Evolutionary conservation across 2,888 invertebrate species (phyloP).

Genomic region (Herminia tarsipennalis): DNA sequence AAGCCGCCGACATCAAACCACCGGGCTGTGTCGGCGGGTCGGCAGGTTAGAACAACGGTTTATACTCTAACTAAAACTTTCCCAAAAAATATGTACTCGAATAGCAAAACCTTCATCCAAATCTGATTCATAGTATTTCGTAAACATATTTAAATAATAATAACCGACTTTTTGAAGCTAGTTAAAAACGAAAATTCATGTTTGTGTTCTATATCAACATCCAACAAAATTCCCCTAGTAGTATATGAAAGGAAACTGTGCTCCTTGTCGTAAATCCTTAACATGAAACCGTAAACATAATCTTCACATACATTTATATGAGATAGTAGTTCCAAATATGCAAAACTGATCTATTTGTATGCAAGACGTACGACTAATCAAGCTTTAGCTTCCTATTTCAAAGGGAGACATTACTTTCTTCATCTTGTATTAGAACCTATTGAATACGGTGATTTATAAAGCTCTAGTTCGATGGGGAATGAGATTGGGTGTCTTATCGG

Average conservation of each 20-base stretch:
- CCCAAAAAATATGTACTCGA: too few species aligned
- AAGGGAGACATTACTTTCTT: constrained; percentile 24
- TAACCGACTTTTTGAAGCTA: neutral
- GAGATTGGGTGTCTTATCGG: constrained; percentile 39
- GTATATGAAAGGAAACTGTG: too few species aligned
- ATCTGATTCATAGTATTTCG: too few species aligned
- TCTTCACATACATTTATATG: neutral
- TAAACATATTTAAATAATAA: too few species aligned
- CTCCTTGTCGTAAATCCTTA: neutral
- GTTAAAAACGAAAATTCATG: neutral
- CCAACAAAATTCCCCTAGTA: too few species aligned
- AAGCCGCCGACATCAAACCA: too few species aligned
- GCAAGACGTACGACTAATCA: constrained; percentile 49
- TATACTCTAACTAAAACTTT: too few species aligned
- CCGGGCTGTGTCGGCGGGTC: too few species aligned
- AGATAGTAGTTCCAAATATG: constrained; percentile 27
- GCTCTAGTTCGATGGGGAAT: constrained; percentile 27
- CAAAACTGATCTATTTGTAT: constrained; percentile 49
- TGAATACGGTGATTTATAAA: constrained; percentile 50
- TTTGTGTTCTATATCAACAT: neutral
- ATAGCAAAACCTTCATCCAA: too few species aligned
- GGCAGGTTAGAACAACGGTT: too few species aligned
- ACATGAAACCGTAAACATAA: neutral
- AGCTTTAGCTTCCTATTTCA: constrained; percentile 21
- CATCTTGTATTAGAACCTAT: constrained; percentile 46